Percentiles rank a stretch among this genome's conserved stretches.
Conservation (phyloP, 2,888 invertebrate genomes). For the Lasius fuliginosus region DNA sequence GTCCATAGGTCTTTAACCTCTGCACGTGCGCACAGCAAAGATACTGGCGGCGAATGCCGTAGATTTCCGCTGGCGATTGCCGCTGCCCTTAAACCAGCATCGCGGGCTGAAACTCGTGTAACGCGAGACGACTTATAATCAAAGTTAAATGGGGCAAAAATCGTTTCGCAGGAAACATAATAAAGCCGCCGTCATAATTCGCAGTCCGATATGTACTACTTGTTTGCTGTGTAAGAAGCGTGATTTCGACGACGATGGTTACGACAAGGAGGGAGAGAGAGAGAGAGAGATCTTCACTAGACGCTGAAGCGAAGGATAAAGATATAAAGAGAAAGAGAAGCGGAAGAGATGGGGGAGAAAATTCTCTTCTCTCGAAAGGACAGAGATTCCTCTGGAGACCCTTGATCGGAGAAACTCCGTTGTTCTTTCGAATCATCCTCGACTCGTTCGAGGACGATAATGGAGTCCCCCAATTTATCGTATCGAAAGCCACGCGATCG, state of each 20-base stretch:
- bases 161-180: constrained; percentile 70
- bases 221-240: constrained; percentile 66
- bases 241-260: constrained; percentile 62
- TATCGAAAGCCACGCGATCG: constrained; percentile 59
- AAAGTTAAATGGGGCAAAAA: constrained; percentile 76
- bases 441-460: constrained; percentile 64
- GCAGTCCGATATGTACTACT: constrained; percentile 64
- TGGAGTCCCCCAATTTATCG: constrained; percentile 65
- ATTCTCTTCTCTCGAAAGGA: constrained; percentile 59
- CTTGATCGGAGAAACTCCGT: constrained; percentile 65
- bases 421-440: constrained; percentile 71
- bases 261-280: background rate
- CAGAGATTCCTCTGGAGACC: constrained; percentile 64
- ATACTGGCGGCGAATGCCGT: constrained; percentile 50
- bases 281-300: constrained; percentile 24
- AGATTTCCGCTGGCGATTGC: constrained; percentile 68
- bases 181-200: constrained; percentile 71
- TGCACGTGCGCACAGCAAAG: constrained; percentile 57
- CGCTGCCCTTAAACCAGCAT: constrained; percentile 65
- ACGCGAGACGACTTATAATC: constrained; percentile 73
- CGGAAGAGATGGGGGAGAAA: constrained; percentile 52
- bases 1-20: constrained; percentile 62
- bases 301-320: constrained; percentile 38
- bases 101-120: constrained; percentile 69
- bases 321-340: constrained; percentile 39